Conservation (phyloP, 1,140 invertebrate genomes). For the Doryteuthis pealeii region DNA sequence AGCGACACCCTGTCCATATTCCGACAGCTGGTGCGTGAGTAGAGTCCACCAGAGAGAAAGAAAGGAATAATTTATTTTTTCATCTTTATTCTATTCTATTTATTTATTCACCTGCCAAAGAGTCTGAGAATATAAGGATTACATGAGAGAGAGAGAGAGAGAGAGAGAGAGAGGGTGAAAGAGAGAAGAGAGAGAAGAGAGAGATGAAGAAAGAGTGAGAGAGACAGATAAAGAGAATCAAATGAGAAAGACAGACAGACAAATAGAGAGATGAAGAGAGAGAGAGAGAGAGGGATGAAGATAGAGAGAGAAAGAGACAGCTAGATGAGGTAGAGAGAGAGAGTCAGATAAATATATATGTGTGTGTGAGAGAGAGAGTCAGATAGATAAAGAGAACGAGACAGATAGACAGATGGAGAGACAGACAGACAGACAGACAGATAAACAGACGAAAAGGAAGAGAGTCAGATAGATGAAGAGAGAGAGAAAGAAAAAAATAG, state of each 20-base stretch:
- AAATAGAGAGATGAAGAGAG: background rate
- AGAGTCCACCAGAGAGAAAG: no score
- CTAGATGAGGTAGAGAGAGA: background rate
- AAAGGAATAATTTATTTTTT: no score
- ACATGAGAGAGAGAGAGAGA: background rate
- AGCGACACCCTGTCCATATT: no score
- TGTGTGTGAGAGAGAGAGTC: background rate
- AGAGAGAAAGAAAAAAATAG: no score
- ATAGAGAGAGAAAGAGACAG: no score
- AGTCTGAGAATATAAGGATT: background rate
- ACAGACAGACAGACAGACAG: no score
- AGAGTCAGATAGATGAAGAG: background rate
- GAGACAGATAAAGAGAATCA: background rate
- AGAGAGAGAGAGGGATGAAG: background rate
- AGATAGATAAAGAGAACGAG: no score
- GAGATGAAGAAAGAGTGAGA: background rate
- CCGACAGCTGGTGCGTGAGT: no score
- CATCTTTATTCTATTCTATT: no score
- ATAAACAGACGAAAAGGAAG: no score
- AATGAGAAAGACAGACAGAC: background rate
- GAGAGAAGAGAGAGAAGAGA: background rate
- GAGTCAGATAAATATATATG: background rate
- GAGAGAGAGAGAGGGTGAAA: background rate
- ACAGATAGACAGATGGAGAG: no score
- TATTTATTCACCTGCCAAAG: no score